These are phyloP conservation scores for Dasypogon diadema DNA, from an alignment of 2,888 invertebrate genomes.

Conservation along the genomic window DNA sequence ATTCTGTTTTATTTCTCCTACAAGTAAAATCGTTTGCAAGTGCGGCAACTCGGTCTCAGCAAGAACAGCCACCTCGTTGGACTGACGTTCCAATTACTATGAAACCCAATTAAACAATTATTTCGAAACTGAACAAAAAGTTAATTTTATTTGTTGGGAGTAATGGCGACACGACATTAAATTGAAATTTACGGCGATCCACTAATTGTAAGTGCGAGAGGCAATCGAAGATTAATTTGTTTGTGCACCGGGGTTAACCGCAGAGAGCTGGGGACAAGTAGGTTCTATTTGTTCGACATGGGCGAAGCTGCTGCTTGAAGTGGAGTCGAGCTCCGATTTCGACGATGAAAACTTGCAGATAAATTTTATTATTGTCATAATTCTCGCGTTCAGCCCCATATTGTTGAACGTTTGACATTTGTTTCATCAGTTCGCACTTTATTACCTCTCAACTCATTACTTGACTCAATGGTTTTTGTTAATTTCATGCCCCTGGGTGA, in stretches of 20 bases:
- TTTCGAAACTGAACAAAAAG: not conserved
- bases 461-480: slow-evolving; percentile 10
- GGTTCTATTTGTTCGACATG: not conserved
- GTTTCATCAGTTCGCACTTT: slow-evolving; percentile 1
- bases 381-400: not conserved
- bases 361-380: slow-evolving; percentile 5
- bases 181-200: not conserved
- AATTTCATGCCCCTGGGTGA: slow-evolving; percentile 6
- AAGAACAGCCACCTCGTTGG: slow-evolving; percentile 32
- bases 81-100: not conserved
- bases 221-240: slow-evolving; percentile 7
- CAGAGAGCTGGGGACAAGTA: slow-evolving; percentile 12
- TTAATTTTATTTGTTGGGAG: slow-evolving; percentile 9
- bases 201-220: not conserved
- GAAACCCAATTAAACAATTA: slow-evolving; percentile 25
- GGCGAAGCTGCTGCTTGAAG: not conserved
- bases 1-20: too few relatives aligned
- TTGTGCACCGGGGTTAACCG: not conserved
- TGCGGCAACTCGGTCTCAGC: too few relatives aligned
- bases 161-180: not conserved
- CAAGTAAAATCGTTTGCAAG: too few relatives aligned
- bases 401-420: slow-evolving; percentile 19
- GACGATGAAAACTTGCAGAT: slow-evolving; percentile 9
- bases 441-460: not conserved
- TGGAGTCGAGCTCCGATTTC: slow-evolving; percentile 6